Conservation (phyloP, 2,113 vertebrate genomes). For the Megaleporinus macrocephalus region DNA sequence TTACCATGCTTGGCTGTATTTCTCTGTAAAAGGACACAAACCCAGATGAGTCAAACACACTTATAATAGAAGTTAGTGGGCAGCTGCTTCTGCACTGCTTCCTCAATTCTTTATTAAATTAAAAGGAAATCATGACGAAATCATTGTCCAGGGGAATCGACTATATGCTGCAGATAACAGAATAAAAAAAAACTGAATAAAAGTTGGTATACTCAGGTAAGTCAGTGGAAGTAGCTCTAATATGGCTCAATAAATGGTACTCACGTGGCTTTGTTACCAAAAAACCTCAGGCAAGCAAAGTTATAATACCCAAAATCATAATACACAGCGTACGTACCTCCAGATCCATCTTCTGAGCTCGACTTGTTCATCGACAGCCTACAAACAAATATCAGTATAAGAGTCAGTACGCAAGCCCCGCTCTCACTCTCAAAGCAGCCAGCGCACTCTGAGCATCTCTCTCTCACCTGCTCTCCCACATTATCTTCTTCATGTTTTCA, state of each 20-base stretch:
- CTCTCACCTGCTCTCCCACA: constrained; percentile 68
- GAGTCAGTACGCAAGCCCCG: constrained; percentile 30
- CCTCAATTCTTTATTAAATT: neutral
- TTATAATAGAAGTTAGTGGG: neutral
- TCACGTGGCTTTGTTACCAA: neutral
- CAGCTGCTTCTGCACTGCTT: neutral
- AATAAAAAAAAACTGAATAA: no score
- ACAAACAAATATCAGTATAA: constrained; percentile 72
- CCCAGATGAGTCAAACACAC: neutral
- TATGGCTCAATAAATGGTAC: neutral
- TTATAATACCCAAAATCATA: neutral
- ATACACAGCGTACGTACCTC: constrained; percentile 81
- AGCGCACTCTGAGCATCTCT: neutral
- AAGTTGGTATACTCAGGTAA: no score
- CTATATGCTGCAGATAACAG: no score
- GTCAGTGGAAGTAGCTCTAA: neutral
- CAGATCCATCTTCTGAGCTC: constrained; percentile 89
- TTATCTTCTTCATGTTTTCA: constrained; percentile 67
- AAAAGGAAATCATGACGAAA: neutral
- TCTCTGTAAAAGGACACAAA: neutral
- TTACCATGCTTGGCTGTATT: neutral
- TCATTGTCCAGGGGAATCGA: neutral
- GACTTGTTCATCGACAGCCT: constrained; percentile 92
- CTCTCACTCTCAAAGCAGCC: neutral
- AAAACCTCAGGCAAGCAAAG: neutral